These are phyloP conservation scores for Brachionus manjavacas DNA, from an alignment of 1,140 invertebrate genomes.

Conservation along the genomic window DNA sequence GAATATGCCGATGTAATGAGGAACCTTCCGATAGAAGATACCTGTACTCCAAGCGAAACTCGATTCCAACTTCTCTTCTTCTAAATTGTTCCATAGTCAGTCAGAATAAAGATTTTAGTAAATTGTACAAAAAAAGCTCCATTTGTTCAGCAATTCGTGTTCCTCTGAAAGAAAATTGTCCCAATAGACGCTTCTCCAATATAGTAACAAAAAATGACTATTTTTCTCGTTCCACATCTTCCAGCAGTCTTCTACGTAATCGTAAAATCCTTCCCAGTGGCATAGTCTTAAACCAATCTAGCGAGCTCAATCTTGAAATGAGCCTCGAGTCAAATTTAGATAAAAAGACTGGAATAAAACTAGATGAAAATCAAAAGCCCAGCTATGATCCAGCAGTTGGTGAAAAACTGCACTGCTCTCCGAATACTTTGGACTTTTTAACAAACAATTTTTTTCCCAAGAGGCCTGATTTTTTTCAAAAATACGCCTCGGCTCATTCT, in stretches of 20 bases:
- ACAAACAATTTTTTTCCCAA: not conserved
- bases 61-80: not conserved
- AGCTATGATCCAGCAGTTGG: not conserved
- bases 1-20: slow-evolving; percentile 8
- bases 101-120: slow-evolving; percentile 28
- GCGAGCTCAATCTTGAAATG: not conserved
- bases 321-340: not conserved
- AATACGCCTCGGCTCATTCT: not conserved
- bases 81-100: slow-evolving; percentile 7
- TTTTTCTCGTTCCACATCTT: not conserved
- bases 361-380: not conserved
- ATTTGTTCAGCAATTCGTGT: not conserved
- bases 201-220: not conserved
- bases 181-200: not conserved
- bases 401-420: not conserved
- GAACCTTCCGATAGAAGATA: not conserved
- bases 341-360: not conserved
- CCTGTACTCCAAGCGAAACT: not conserved
- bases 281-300: not conserved
- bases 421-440: not conserved
- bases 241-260: not conserved
- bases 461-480: not conserved
- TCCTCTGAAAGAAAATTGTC: not conserved
- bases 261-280: not conserved
- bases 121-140: slow-evolving; percentile 18